phyloP scores from a whole-genome alignment of 1,140 invertebrate species.

The Stenopsyche tienmushanensis region DNA sequence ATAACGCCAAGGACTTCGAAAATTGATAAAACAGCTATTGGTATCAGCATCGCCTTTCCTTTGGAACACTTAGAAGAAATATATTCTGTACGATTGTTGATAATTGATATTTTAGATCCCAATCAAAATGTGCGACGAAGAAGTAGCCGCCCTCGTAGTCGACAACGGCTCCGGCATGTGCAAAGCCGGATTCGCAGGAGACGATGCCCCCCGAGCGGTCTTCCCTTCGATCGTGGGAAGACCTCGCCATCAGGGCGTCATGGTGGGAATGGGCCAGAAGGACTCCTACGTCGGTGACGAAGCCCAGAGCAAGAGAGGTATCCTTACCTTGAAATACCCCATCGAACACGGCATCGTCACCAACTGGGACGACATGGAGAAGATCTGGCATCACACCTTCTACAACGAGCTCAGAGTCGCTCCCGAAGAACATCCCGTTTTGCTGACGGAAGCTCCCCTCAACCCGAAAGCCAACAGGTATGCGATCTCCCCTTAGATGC shows the following conservation, averaged over 20 bases:
- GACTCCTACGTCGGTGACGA: constrained; percentile 80
- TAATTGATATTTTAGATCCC: too few species aligned
- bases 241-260: constrained; percentile 83
- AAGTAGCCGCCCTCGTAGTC: constrained; percentile 75
- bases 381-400: constrained; percentile 94
- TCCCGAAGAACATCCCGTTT: constrained; percentile 90
- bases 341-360: constrained; percentile 92
- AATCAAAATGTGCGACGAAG: constrained; percentile 73
- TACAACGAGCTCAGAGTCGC: constrained; percentile 95
- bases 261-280: constrained; percentile 73
- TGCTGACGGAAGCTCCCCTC: constrained; percentile 80
- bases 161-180: constrained; percentile 87
- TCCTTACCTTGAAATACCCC: constrained; percentile 81
- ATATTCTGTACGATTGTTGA: too few species aligned
- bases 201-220: constrained; percentile 85
- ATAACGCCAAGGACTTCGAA: too few species aligned
- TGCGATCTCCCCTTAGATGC: too few species aligned
- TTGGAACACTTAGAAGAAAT: too few species aligned
- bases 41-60: too few species aligned
- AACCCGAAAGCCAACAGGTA: constrained; percentile 83
- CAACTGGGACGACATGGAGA: constrained; percentile 96
- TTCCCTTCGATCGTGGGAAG: constrained; percentile 87
- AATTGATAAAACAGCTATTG: too few species aligned
- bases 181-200: constrained; percentile 81
- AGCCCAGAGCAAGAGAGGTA: constrained; percentile 73